These are phyloP conservation scores for Harmothoe impar DNA, from an alignment of 2,888 invertebrate species.

Conservation along the genomic window DNA sequence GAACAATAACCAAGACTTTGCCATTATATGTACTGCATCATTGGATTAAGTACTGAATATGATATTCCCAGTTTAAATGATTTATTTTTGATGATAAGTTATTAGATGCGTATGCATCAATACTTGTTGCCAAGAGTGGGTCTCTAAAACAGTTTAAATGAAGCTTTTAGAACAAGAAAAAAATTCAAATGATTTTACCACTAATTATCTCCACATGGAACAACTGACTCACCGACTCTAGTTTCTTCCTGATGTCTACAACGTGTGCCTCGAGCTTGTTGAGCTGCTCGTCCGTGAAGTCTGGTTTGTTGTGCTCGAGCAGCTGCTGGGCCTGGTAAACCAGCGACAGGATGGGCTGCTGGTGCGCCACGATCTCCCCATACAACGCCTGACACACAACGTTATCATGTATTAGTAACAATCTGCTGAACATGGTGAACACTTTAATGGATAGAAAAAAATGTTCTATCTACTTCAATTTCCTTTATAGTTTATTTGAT, in stretches of 20 bases:
- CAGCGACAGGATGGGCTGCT: constrained; percentile 79
- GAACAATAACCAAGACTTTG: too few relatives aligned
- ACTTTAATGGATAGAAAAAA: not conserved
- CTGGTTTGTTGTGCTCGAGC: constrained; percentile 79
- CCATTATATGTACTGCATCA: too few relatives aligned
- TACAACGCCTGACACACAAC: constrained; percentile 62
- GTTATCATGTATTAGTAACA: not conserved
- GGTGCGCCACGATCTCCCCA: constrained; percentile 77
- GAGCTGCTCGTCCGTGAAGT: constrained; percentile 80
- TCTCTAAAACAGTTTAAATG: too few relatives aligned
- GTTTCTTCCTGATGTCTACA: constrained; percentile 75
- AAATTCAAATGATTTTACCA: too few relatives aligned
- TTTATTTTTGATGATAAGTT: too few relatives aligned
- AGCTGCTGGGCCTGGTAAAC: constrained; percentile 81
- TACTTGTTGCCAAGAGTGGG: too few relatives aligned
- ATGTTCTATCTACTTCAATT: not conserved
- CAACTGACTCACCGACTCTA: constrained; percentile 73
- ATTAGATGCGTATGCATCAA: too few relatives aligned
- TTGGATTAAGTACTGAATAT: too few relatives aligned
- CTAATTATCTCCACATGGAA: too few relatives aligned
- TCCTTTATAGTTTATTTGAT: too few relatives aligned
- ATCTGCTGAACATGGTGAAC: not conserved
- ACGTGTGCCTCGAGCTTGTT: constrained; percentile 77
- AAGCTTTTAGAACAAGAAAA: too few relatives aligned
- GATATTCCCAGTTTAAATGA: too few relatives aligned